These are phyloP conservation scores for Drosophila anomalata DNA, from an alignment of 2,888 invertebrate species.

Conservation along the genomic window DNA sequence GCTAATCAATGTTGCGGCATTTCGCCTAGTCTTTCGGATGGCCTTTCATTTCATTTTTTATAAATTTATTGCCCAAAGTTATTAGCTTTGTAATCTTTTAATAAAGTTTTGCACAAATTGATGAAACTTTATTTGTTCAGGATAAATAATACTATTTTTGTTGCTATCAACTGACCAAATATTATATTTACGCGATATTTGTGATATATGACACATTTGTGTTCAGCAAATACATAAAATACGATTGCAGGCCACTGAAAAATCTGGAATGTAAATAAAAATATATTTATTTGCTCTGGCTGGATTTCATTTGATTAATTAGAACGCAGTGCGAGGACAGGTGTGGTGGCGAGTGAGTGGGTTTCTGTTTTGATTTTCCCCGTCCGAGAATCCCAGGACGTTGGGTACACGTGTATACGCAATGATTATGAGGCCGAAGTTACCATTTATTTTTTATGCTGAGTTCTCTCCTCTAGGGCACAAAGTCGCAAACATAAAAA, in stretches of 20 bases:
- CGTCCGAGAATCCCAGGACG: conserved; percentile 31
- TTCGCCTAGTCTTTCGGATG: conserved; percentile 18
- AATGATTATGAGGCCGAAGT: conserved; percentile 39
- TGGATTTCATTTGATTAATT: conserved; percentile 14
- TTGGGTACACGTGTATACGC: conserved; percentile 17
- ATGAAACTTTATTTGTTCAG: conserved; percentile 14
- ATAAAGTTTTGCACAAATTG: conserved; percentile 53
- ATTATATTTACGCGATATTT: conserved; percentile 7
- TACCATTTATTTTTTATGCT: conserved; percentile 33
- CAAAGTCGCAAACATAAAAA: conserved; percentile 33
- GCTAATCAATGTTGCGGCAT: conserved; percentile 71
- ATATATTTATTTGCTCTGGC: conserved; percentile 7
- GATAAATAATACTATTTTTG: background rate
- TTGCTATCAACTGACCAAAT: conserved; percentile 17
- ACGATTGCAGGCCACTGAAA: conserved; percentile 1
- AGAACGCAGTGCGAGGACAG: background rate
- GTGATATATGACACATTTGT: conserved; percentile 2
- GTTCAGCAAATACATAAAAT: background rate
- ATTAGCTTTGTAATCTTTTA: conserved; percentile 63
- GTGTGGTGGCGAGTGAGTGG: background rate
- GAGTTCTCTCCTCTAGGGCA: conserved; percentile 38
- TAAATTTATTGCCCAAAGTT: conserved; percentile 52
- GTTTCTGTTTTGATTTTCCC: background rate
- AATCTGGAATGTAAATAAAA: conserved; percentile 1
- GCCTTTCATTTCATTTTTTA: conserved; percentile 15